These are phyloP conservation scores for Serranus cabrilla DNA, from an alignment of 2,797 vertebrate species.

Conservation along the genomic window DNA sequence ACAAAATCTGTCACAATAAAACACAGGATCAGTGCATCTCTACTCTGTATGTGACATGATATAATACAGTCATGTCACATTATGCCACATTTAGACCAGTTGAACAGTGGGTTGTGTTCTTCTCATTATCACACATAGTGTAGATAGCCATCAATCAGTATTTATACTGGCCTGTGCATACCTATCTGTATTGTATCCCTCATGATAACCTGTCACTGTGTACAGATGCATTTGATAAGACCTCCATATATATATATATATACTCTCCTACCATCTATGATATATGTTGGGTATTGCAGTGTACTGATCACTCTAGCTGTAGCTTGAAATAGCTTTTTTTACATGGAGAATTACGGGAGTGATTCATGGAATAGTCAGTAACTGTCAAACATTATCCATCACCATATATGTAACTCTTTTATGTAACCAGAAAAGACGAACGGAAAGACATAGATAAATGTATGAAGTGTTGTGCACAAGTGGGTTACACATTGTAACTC, in stretches of 20 bases:
- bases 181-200: conserved; percentile 31
- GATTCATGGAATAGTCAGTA: conserved; percentile 50
- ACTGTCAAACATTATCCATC: conserved; percentile 60
- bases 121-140: conserved; percentile 43
- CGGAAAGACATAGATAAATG: conserved; percentile 74
- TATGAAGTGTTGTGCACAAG: conserved; percentile 81
- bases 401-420: conserved; percentile 67
- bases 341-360: conserved; percentile 46
- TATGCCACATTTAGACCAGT: conserved; percentile 10
- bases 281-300: conserved; percentile 73
- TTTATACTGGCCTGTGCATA: conserved; percentile 51
- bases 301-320: conserved; percentile 69
- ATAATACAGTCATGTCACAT: background rate
- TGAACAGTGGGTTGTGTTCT: conserved; percentile 8
- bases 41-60: conserved; percentile 14
- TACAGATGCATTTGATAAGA: conserved; percentile 64
- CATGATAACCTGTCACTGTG: conserved; percentile 51
- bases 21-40: conserved; percentile 28
- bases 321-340: conserved; percentile 69
- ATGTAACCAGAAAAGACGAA: conserved; percentile 75
- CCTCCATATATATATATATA: conserved; percentile 35
- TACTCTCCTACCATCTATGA: conserved; percentile 53
- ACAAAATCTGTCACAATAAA: conserved; percentile 23
- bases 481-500: conserved; percentile 78
- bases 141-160: conserved; percentile 64